Evolutionary conservation across 2,888 invertebrate species (phyloP).

Genomic region (Ptychoptera contaminata): DNA sequence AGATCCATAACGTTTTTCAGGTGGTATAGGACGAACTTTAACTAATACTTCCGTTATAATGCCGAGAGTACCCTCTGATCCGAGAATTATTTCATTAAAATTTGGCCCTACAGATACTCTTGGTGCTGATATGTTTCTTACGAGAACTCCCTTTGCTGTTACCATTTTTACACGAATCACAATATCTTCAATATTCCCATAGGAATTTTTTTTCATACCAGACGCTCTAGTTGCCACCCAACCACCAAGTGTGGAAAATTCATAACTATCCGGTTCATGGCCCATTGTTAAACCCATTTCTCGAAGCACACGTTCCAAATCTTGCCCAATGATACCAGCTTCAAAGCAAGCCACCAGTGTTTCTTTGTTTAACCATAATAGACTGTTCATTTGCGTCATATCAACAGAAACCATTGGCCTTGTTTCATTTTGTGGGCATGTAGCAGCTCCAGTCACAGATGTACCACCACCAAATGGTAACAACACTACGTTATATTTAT

Average conservation of each 20-base stretch:
- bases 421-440: slow-evolving; percentile 63
- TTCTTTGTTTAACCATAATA: slow-evolving; percentile 81
- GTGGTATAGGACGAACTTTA: slow-evolving; percentile 76
- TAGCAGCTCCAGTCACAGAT: slow-evolving; percentile 74
- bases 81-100: slow-evolving; percentile 74
- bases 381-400: slow-evolving; percentile 89
- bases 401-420: slow-evolving; percentile 80
- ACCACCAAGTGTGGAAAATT: slow-evolving; percentile 91
- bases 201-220: slow-evolving; percentile 98
- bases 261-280: slow-evolving; percentile 96
- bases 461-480: slow-evolving; percentile 95
- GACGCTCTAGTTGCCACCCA: slow-evolving; percentile 95
- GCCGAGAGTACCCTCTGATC: slow-evolving; percentile 93
- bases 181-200: slow-evolving; percentile 94
- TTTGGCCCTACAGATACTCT: slow-evolving; percentile 91
- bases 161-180: slow-evolving; percentile 81
- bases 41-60: slow-evolving; percentile 86
- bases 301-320: slow-evolving; percentile 72
- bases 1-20: slow-evolving; percentile 77
- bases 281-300: slow-evolving; percentile 74
- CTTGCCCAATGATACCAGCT: slow-evolving; percentile 87
- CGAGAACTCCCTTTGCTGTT: slow-evolving; percentile 67
- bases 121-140: slow-evolving; percentile 71
- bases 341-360: slow-evolving; percentile 73
- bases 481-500: slow-evolving; percentile 57